Conservation (phyloP, 2,797 vertebrate species). For the Tiaroga cobitis region DNA sequence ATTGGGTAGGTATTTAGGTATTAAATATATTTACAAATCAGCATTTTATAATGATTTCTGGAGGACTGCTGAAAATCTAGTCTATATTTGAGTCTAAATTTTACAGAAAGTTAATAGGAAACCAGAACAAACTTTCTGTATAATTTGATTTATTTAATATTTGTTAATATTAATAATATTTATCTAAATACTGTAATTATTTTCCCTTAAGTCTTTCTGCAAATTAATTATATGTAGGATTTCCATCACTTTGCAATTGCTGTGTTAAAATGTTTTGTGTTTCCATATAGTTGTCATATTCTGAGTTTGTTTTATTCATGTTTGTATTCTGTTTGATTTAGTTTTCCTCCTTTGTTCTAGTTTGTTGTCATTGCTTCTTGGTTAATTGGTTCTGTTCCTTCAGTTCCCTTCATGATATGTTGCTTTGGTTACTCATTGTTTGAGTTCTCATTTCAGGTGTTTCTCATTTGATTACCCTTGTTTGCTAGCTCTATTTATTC, state of each 20-base stretch:
- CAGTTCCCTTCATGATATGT: not conserved
- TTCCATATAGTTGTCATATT: not conserved
- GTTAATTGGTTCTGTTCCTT: too few species aligned
- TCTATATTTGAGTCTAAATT: too few species aligned
- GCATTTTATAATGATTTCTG: not conserved
- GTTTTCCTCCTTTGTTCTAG: too few species aligned
- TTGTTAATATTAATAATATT: not conserved
- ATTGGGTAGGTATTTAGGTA: too few species aligned
- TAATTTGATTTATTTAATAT: not conserved
- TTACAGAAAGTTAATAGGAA: too few species aligned
- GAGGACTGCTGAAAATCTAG: not conserved
- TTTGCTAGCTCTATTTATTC: not conserved
- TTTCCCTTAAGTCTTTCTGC: not conserved
- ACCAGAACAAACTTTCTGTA: not conserved
- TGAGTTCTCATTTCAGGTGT: not conserved
- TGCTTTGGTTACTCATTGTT: not conserved
- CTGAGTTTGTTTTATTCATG: too few species aligned
- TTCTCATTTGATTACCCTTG: not conserved
- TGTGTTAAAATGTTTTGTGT: not conserved
- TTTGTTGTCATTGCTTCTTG: not conserved
- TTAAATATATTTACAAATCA: not conserved
- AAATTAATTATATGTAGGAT: not conserved
- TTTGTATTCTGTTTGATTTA: too few species aligned
- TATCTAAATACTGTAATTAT: not conserved
- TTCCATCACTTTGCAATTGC: not conserved